phyloP scores from a whole-genome alignment of 2,113 vertebrate genomes.

The Dicentrarchus labrax region DNA sequence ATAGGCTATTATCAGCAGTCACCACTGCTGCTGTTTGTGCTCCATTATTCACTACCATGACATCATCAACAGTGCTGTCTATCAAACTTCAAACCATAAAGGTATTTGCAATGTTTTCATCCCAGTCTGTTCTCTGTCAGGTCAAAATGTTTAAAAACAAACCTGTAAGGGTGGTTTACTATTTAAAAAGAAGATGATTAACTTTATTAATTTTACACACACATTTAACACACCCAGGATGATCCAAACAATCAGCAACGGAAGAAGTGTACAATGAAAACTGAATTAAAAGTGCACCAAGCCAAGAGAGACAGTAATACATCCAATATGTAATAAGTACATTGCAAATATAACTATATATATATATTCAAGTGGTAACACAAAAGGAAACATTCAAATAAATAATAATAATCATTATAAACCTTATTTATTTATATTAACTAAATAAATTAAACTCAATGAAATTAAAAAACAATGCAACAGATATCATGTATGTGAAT shows the following conservation, averaged over 20 bases:
- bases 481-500: not conserved
- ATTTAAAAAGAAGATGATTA: too few species aligned
- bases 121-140: not conserved
- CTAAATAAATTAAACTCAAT: not conserved
- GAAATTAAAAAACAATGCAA: not conserved
- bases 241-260: not conserved
- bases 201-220: too few species aligned
- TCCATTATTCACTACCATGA: not conserved
- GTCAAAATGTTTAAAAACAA: not conserved
- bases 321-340: not conserved
- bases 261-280: not conserved
- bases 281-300: not conserved
- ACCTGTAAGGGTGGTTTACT: not conserved
- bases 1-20: not conserved
- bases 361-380: not conserved
- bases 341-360: not conserved
- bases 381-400: not conserved
- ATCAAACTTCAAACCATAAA: not conserved
- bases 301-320: not conserved
- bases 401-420: not conserved
- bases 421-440: not conserved
- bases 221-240: not conserved
- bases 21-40: not conserved
- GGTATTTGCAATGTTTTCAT: not conserved
- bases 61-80: not conserved